These are phyloP conservation scores for Neotoxoptera formosana DNA, from an alignment of 1,140 invertebrate species.

Conservation along the genomic window DNA sequence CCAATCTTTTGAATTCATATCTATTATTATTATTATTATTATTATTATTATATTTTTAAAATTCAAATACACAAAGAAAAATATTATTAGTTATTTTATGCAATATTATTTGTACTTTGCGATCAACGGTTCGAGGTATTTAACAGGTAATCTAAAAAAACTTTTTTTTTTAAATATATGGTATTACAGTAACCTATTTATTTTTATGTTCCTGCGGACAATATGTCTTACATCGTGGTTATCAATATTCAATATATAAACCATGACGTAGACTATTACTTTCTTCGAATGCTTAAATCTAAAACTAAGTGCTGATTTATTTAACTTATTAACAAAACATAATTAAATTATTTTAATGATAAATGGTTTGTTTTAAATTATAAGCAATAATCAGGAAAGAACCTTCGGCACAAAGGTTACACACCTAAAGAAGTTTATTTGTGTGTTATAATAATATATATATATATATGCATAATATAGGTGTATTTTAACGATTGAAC, in stretches of 20 bases:
- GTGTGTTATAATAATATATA: not conserved
- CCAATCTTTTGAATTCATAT: not conserved
- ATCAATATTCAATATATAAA: not conserved
- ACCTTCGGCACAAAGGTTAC: not conserved
- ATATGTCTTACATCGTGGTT: not conserved
- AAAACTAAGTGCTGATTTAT: not conserved
- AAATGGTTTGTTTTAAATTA: slow-evolving; percentile 1
- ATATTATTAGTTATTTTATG: not conserved
- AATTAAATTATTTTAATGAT: not conserved
- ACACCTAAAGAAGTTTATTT: not conserved
- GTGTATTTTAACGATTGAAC: not conserved
- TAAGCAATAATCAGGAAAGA: not conserved
- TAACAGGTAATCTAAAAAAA: not conserved
- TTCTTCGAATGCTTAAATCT: not conserved
- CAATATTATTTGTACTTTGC: slow-evolving; percentile 9
- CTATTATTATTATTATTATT: not conserved
- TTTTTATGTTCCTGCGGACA: not conserved
- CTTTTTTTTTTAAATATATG: not conserved
- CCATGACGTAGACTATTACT: not conserved
- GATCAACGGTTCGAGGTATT: not conserved
- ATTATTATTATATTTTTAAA: too few relatives aligned
- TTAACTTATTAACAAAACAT: not conserved
- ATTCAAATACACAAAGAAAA: not conserved
- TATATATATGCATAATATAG: not conserved
- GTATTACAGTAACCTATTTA: not conserved